These are phyloP conservation scores for Epistrophe grossulariae DNA, from an alignment of 2,888 invertebrate species.

Conservation along the genomic window DNA sequence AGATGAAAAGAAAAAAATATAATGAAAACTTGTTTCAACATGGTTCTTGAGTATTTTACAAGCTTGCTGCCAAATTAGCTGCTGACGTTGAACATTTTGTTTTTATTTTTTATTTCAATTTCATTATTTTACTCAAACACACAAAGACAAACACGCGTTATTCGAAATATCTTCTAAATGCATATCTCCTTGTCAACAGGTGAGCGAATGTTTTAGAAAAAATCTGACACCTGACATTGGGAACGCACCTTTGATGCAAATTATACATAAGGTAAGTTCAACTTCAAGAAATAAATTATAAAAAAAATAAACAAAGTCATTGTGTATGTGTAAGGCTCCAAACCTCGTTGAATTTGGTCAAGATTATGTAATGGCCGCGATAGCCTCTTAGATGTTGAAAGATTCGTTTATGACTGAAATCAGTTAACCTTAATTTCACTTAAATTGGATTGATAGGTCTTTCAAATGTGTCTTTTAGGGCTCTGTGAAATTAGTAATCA, in stretches of 20 bases:
- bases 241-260: conserved; percentile 53
- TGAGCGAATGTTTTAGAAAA: conserved; percentile 33
- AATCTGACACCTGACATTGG: conserved; percentile 37
- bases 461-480: too few species aligned
- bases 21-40: conserved; percentile 15
- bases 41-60: conserved; percentile 33
- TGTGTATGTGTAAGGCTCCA: too few species aligned
- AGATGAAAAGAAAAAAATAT: background rate
- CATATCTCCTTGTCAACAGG: conserved; percentile 54
- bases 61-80: conserved; percentile 62
- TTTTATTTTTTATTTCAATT: conserved; percentile 26
- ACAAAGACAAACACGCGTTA: background rate
- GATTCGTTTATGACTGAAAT: too few species aligned
- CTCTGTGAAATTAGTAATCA: too few species aligned
- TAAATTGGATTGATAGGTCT: too few species aligned
- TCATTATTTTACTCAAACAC: conserved; percentile 1
- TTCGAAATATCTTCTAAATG: conserved; percentile 17
- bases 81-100: conserved; percentile 48
- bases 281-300: background rate
- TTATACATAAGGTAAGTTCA: background rate
- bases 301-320: background rate
- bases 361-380: too few species aligned
- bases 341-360: too few species aligned
- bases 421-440: too few species aligned
- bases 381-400: too few species aligned